These are phyloP conservation scores for Tympanoctomys barrerae DNA, from an alignment of 2,797 vertebrate genomes.

Conservation along the genomic window DNA sequence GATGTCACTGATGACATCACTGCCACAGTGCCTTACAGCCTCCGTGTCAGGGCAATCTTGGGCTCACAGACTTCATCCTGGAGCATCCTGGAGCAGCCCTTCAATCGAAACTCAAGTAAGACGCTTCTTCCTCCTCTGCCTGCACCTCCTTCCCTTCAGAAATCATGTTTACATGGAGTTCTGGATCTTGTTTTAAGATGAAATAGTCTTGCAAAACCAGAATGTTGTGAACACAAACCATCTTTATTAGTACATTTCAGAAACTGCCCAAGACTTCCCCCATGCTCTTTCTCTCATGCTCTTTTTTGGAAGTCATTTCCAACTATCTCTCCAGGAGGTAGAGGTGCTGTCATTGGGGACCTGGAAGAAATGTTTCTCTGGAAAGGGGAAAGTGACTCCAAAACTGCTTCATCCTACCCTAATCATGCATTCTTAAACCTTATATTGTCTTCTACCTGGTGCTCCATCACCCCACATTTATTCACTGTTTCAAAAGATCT, in stretches of 20 bases:
- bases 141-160: neutral
- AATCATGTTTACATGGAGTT: neutral
- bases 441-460: neutral
- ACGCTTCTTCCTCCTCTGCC: neutral
- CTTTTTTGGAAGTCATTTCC: conserved; percentile 16
- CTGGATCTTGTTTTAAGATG: neutral
- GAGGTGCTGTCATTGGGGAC: neutral
- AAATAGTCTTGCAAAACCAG: conserved; percentile 20
- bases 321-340: neutral
- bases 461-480: neutral
- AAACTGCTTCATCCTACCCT: neutral
- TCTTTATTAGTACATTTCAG: neutral
- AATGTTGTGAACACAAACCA: neutral
- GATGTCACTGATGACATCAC: conserved; percentile 89
- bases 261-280: neutral
- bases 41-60: conserved; percentile 84
- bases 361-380: neutral
- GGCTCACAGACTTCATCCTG: conserved; percentile 84
- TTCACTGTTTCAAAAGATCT: neutral
- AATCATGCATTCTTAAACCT: neutral
- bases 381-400: neutral
- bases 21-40: conserved; percentile 86
- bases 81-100: conserved; percentile 84
- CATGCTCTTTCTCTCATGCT: neutral
- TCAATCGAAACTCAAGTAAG: conserved; percentile 88